Evolutionary conservation across 2,888 invertebrate species (phyloP).

Genomic region (Drosophila setosimentum): DNA sequence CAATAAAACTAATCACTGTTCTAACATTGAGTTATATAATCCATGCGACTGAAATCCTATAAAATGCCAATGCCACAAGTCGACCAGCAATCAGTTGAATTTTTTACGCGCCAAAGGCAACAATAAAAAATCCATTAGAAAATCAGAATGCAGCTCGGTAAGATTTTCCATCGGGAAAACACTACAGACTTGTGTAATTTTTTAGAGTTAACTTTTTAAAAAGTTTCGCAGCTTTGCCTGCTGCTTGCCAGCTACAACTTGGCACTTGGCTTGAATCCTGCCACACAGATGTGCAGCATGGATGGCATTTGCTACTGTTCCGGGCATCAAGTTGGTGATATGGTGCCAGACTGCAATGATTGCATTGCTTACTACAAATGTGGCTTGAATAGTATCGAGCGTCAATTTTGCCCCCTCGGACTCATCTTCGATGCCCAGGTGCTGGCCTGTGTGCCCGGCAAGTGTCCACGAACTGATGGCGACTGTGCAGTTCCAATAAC

Average conservation of each 20-base stretch:
- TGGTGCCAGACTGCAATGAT: slow-evolving; percentile 60
- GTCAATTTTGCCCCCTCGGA: slow-evolving; percentile 26
- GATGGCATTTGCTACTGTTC: slow-evolving; percentile 49
- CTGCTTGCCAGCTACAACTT: slow-evolving; percentile 5
- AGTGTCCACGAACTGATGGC: slow-evolving; percentile 55
- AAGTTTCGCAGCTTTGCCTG: slow-evolving; percentile 28
- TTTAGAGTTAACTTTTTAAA: neutral
- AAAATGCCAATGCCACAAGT: slow-evolving; percentile 22
- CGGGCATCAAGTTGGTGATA: slow-evolving; percentile 39
- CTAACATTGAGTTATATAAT: slow-evolving; percentile 10
- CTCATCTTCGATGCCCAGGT: slow-evolving; percentile 25
- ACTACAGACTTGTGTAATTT: neutral
- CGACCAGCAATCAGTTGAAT: slow-evolving; percentile 28
- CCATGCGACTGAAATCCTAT: slow-evolving; percentile 29
- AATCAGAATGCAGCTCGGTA: slow-evolving; percentile 60
- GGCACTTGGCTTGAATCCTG: neutral
- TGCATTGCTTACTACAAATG: slow-evolving; percentile 59
- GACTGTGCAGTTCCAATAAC: neutral
- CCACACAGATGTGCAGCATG: slow-evolving; percentile 3
- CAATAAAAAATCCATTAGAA: neutral
- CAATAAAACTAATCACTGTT: slow-evolving; percentile 40
- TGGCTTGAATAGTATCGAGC: slow-evolving; percentile 11
- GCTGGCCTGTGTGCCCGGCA: slow-evolving; percentile 50
- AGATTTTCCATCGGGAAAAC: slow-evolving; percentile 16
- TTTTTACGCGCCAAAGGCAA: slow-evolving; percentile 3